These are phyloP conservation scores for Junonia oenone DNA, from an alignment of 2,888 invertebrate species.

Conservation along the genomic window DNA sequence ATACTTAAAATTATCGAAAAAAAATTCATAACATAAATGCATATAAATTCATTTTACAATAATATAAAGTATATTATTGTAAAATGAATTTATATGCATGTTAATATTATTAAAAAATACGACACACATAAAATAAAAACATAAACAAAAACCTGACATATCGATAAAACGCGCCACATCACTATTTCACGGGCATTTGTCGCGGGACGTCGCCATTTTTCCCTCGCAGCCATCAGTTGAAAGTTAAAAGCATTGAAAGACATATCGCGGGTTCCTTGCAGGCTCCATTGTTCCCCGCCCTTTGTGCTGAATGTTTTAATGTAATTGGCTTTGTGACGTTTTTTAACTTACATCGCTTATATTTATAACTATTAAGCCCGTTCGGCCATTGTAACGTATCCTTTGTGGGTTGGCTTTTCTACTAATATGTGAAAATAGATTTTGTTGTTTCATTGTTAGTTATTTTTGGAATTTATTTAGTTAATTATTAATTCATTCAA, in stretches of 20 bases:
- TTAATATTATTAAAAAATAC: too few species aligned
- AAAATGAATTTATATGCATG: too few species aligned
- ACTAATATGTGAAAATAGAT: too few species aligned
- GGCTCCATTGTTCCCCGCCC: constrained; percentile 73
- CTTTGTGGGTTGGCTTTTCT: too few species aligned
- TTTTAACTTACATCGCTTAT: constrained; percentile 35
- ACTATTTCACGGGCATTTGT: constrained; percentile 70
- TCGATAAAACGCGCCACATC: constrained; percentile 37
- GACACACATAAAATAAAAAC: not conserved
- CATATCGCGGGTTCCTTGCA: constrained; percentile 74
- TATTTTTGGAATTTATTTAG: too few species aligned
- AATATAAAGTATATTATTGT: too few species aligned
- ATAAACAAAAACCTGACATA: constrained; percentile 1
- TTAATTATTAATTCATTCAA: too few species aligned
- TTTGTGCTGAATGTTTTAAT: constrained; percentile 78
- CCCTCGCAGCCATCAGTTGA: constrained; percentile 73
- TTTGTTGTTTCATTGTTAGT: too few species aligned
- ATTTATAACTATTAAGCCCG: not conserved
- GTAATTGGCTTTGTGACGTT: constrained; percentile 77
- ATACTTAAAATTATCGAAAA: too few species aligned
- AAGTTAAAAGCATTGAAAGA: constrained; percentile 80
- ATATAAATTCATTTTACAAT: too few species aligned
- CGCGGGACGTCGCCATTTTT: constrained; percentile 74
- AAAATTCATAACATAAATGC: too few species aligned
- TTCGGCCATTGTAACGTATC: not conserved